Evolutionary conservation across 2,797 vertebrate species (phyloP), one percentile per base, ranked within the genome.

Genomic region (Oreonectes daqikongensis): DNA sequence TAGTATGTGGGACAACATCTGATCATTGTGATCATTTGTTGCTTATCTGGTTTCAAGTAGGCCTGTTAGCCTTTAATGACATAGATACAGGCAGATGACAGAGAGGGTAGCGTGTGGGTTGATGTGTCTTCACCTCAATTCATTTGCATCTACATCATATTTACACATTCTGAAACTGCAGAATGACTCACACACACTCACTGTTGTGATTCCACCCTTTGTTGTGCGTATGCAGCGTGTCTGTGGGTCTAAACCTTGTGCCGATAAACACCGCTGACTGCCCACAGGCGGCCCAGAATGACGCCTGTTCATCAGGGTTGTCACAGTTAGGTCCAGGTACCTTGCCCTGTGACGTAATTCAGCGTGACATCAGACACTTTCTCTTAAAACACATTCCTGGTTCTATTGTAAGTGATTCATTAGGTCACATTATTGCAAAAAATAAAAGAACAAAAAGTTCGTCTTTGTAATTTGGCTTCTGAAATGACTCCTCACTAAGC

Each of bases 141-240:
- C 89, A 90, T 92, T 91, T 92, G 90, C 87, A 91, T 91, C 85
- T 85, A 88, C 91, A 91, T 94, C 92, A 72, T 88, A 89, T 92
- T 90, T 90, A 94, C 90, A 92, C 93, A 92, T 94, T 93, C 90
- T 92, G 94, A 96, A 97, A 95, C 84, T 81, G 83, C 72, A 26
- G 70, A 87, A 90, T 97, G 95, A 98, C 86, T 97, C 95, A 96
- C 57, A 87, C 57, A 87, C 85, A 91, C 72, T 75, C 69, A 28
- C 38, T 69, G 55, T 79, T 69, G 64, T 42, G 72, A 59, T 72
- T 71, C 15, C 42, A 68, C 50, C 50, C 67, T 78, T 66, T 73
- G 66, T 66, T 69, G 81, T 50, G 55, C 75, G 67, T 69, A 65
- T 53, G 68, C 64, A n/a, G 35, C 14, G 57, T 79, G 84, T 65